Evolutionary conservation across 1,140 invertebrate genomes (phyloP).

Genomic region (Bombus superbus): DNA sequence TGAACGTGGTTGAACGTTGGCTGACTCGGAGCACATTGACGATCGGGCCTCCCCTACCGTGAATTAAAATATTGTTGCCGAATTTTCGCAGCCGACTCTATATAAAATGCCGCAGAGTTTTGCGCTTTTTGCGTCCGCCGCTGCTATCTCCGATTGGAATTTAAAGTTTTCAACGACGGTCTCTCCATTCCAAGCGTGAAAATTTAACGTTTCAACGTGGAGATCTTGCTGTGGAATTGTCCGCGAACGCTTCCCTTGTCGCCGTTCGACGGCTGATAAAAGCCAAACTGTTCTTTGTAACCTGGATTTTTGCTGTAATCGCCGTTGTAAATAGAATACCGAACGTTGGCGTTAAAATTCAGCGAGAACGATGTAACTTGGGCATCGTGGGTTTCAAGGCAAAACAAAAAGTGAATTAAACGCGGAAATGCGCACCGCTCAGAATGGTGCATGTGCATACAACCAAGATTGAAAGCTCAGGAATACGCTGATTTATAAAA

Average conservation of each 20-base stretch:
- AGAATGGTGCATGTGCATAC: not conserved
- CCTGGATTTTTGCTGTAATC: not conserved
- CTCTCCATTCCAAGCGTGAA: too few species aligned
- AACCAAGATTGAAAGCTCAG: conserved; percentile 29
- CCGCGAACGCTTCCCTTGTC: too few species aligned
- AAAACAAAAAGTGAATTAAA: conserved; percentile 19
- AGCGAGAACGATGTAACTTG: too few species aligned
- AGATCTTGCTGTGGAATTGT: too few species aligned
- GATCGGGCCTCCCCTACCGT: not conserved
- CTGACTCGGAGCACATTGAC: not conserved
- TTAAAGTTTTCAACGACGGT: too few species aligned
- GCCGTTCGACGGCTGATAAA: too few species aligned
- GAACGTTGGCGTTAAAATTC: conserved; percentile 4
- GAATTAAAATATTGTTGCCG: conserved; percentile 32
- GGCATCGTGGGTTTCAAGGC: not conserved
- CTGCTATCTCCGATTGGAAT: too few species aligned
- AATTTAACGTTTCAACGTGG: too few species aligned
- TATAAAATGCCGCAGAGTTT: too few species aligned
- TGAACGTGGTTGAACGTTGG: conserved; percentile 50
- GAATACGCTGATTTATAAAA: conserved; percentile 56
- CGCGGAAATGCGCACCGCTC: not conserved
- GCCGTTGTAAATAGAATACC: conserved; percentile 21
- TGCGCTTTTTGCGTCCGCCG: too few species aligned
- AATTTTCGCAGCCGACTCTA: not conserved
- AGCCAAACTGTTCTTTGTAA: too few species aligned